Percentiles rank a stretch among this genome's conserved stretches.
These are phyloP conservation scores for Heterochromis multidens DNA, from an alignment of 2,113 vertebrate species.

Conservation along the genomic window DNA sequence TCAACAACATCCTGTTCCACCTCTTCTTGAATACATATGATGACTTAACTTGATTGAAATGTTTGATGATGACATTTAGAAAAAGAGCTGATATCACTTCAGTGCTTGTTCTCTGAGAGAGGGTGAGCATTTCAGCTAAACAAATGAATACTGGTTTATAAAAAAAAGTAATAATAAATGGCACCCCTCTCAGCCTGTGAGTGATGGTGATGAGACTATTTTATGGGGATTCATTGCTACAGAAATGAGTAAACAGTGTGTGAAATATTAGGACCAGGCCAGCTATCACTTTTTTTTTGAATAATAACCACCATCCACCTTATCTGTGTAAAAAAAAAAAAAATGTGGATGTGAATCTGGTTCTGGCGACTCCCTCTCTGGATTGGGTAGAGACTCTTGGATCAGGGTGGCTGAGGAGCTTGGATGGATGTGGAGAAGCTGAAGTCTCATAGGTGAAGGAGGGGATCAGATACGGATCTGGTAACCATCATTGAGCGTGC, in stretches of 20 bases:
- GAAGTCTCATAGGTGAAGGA: background rate
- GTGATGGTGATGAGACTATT: background rate
- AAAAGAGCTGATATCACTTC: background rate
- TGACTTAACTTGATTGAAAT: background rate
- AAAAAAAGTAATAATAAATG: background rate
- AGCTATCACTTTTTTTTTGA: background rate
- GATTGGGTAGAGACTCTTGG: background rate
- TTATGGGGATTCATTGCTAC: background rate
- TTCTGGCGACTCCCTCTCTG: background rate
- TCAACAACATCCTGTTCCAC: background rate
- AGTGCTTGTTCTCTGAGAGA: background rate
- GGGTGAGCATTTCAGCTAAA: background rate
- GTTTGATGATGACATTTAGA: background rate
- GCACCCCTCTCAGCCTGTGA: background rate
- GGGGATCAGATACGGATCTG: conserved; percentile 88
- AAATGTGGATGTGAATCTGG: background rate
- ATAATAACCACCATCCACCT: background rate
- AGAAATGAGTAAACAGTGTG: background rate
- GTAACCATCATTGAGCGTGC: conserved; percentile 88
- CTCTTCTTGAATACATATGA: background rate
- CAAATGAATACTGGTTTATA: background rate
- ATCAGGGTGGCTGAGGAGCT: background rate
- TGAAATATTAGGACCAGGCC: background rate
- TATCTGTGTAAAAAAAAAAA: background rate
- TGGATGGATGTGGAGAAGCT: background rate